A percentile compares a stretch with the other conserved stretches of the same genome.
Conservation (phyloP, 2,888 invertebrate species). For the Phoenoteleia sp. region DNA sequence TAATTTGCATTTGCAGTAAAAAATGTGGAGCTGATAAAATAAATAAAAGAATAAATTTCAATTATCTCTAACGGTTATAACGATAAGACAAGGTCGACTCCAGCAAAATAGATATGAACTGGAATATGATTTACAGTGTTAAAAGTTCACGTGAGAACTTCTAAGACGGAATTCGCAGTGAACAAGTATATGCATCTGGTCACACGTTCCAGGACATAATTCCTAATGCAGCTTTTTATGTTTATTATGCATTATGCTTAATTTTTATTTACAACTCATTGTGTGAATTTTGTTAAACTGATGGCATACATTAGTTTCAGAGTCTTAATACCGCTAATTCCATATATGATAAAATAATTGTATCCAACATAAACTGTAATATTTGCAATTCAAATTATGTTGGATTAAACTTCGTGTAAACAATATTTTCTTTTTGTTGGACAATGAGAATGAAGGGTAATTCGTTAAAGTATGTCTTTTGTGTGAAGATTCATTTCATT, state of each 20-base stretch:
- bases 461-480: not conserved
- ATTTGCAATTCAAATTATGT: no score
- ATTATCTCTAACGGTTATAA: conserved; percentile 3
- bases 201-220: not conserved
- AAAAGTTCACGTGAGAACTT: conserved; percentile 1
- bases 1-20: not conserved
- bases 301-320: no score
- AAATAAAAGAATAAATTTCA: conserved; percentile 9
- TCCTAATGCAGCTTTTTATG: not conserved
- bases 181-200: conserved; percentile 6
- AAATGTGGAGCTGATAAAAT: not conserved
- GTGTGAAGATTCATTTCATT: no score
- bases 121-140: conserved; percentile 9
- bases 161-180: not conserved
- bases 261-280: not conserved
- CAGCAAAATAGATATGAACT: not conserved
- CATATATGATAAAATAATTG: no score
- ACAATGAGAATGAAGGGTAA: no score
- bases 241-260: not conserved
- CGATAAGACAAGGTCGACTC: conserved; percentile 15
- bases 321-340: no score
- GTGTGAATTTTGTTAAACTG: not conserved
- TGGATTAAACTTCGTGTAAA: no score
- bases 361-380: no score
- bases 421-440: no score